Evolutionary conservation across 2,113 vertebrate genomes (phyloP), one percentile per base, ranked within the genome.

Genomic region (Eolophus roseicapilla): DNA sequence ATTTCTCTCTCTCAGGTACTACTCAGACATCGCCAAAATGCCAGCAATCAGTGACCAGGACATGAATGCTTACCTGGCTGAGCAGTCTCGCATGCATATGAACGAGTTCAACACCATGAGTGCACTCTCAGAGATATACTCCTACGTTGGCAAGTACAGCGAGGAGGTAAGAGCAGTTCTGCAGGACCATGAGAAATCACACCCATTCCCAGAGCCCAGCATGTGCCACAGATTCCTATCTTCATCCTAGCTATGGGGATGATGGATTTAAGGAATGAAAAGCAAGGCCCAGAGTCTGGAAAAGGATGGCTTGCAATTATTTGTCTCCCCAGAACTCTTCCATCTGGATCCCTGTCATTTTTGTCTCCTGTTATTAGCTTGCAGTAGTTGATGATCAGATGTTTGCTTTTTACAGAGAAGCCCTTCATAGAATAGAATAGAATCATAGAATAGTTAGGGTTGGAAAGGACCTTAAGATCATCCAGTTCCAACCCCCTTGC

Each of bases 41-140:
- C 99, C 98, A 13, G 99, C 99, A 10, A 99, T 99, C 98, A 99
- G 99, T 5, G 99, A 99, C 98, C 99, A 99, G 98, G 99, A 99
- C 97, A 99, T 99, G 99, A 99, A 99, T 0, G 99, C 99, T 0
- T 99, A 99, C 97, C 98, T 99, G 97, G 99, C 99, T 1, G 99
- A 99, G 96, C 99, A 99, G 97, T 99, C 99, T 21, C 98, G 99
- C 94, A 99, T 99, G 99, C 99, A 99, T 97, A 99, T 99, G 98
- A 99, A 98, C 1, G 99, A 99, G 97, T 99, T 99, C 98, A 99
- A 99, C 98, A 98, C 98, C 28, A 99, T 99, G 99, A 99, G 99
- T 29, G 99, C 99, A 0, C 99, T 99, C 96, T 99, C 99, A 1
- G 99, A 99, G 98, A 99, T 99, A 94, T 99, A 99, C 98, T 99